Evolutionary conservation across 1,140 invertebrate species (phyloP).

Genomic region (Lysiphlebus fabarum): DNA sequence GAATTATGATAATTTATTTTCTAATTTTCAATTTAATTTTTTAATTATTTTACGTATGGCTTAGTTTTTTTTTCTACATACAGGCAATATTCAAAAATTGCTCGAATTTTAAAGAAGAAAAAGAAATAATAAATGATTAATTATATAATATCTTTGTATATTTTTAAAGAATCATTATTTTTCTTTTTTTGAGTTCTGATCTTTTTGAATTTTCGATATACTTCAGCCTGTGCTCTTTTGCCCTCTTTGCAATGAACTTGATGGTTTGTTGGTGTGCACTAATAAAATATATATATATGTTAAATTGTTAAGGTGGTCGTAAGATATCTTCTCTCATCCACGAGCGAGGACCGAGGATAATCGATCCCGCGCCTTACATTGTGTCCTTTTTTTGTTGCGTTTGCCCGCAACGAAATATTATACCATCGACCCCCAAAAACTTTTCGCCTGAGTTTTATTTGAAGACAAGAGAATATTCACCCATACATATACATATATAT

Average conservation of each 20-base stretch:
- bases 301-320: neutral
- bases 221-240: too few relatives aligned
- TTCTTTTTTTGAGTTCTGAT: too few relatives aligned
- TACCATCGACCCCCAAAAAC: constrained; percentile 28
- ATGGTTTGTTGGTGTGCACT: neutral
- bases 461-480: constrained; percentile 9
- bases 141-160: too few relatives aligned
- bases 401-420: constrained; percentile 44
- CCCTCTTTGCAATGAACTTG: neutral
- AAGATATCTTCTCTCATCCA: constrained; percentile 20
- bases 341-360: constrained; percentile 43
- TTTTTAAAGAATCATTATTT: too few relatives aligned
- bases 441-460: constrained; percentile 29
- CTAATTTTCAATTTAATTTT: too few relatives aligned
- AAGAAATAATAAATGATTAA: too few relatives aligned
- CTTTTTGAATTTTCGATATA: too few relatives aligned
- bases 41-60: too few relatives aligned
- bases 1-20: too few relatives aligned
- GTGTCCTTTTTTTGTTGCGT: constrained; percentile 47
- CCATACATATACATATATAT: neutral
- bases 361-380: constrained; percentile 48
- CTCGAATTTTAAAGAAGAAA: too few relatives aligned
- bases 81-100: too few relatives aligned
- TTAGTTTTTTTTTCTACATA: too few relatives aligned
- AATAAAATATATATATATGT: neutral